These are phyloP conservation scores for Centropus bengalensis DNA, from an alignment of 2,113 vertebrate genomes.

Conservation along the genomic window DNA sequence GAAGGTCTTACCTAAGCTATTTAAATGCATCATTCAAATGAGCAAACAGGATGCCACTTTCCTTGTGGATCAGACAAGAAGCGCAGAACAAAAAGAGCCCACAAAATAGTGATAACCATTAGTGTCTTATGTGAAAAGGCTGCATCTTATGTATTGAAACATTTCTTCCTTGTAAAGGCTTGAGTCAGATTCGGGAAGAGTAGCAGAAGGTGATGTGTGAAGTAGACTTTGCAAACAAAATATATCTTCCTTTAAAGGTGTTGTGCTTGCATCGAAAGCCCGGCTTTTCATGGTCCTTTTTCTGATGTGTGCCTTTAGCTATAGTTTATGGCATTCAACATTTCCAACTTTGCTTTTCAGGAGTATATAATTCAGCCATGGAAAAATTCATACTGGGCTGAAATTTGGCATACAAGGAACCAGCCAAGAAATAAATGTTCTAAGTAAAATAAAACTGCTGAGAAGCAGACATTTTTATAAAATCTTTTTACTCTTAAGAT, in stretches of 20 bases:
- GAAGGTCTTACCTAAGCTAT: background rate
- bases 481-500: background rate
- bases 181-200: background rate
- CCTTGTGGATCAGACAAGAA: background rate
- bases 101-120: background rate
- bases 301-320: background rate
- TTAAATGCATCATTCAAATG: background rate
- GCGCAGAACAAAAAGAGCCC: background rate
- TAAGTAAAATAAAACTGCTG: slow-evolving; percentile 20
- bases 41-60: background rate
- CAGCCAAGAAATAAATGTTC: slow-evolving; percentile 25
- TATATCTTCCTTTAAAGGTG: background rate
- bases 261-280: background rate
- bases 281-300: background rate
- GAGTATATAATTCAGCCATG: background rate
- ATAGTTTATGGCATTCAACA: background rate
- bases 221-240: background rate
- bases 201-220: background rate
- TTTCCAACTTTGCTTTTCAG: slow-evolving; percentile 23
- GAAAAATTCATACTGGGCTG: slow-evolving; percentile 23
- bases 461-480: slow-evolving; percentile 3
- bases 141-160: background rate
- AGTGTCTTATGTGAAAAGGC: background rate
- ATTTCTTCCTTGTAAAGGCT: background rate
- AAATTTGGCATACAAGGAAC: background rate